phyloP scores from a whole-genome alignment of 2,113 vertebrate genomes.

The Aplodontia rufa region DNA sequence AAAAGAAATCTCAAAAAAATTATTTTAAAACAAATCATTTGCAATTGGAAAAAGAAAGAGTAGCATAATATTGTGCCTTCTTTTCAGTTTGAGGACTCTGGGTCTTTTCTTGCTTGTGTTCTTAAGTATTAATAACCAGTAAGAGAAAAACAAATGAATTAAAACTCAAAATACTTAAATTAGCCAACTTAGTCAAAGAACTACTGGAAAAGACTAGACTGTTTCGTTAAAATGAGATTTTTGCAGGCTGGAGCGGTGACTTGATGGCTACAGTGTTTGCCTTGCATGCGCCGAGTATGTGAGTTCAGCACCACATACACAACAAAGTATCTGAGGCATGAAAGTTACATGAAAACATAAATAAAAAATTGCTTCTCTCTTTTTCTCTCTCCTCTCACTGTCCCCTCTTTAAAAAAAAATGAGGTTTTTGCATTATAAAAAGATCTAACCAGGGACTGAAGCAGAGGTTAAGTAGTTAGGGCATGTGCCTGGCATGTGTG shows the following conservation, averaged over 20 bases:
- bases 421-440: slow-evolving; percentile 1
- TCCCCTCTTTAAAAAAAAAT: too few species aligned
- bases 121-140: background rate
- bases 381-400: too few species aligned
- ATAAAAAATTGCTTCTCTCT: too few species aligned
- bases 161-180: slow-evolving; percentile 13
- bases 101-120: background rate
- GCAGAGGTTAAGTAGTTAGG: too few species aligned
- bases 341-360: too few species aligned
- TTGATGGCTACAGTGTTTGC: too few species aligned
- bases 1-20: background rate
- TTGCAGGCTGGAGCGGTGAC: too few species aligned
- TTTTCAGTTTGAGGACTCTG: background rate
- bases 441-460: background rate
- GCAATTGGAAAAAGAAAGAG: background rate
- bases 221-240: background rate
- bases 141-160: background rate
- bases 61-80: background rate
- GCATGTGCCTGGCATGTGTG: too few species aligned
- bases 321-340: too few species aligned
- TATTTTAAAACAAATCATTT: background rate
- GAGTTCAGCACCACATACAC: too few species aligned
- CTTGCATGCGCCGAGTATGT: too few species aligned
- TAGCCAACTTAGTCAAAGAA: slow-evolving; percentile 25
- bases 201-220: background rate